Conservation (phyloP, 2,113 vertebrate genomes). For the Rhizomys pruinosus region DNA sequence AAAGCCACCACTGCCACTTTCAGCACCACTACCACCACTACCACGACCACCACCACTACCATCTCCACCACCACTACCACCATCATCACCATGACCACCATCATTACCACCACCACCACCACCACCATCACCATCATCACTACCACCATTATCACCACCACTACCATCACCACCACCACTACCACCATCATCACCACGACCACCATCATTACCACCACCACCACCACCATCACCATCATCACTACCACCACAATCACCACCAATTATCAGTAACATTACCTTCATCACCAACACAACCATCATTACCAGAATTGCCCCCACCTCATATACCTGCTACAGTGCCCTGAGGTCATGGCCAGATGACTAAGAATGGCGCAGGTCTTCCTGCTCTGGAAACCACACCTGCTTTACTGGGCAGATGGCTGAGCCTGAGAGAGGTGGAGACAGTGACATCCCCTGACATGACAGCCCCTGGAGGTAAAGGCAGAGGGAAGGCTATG, state of each 20-base stretch:
- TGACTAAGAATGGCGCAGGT: not conserved
- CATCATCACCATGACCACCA: accelerated
- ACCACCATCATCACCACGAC: accelerated
- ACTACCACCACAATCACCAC: accelerated
- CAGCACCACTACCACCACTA: not conserved
- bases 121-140: not conserved
- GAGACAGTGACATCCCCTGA: not conserved
- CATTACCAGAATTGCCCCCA: accelerated
- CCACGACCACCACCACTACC: accelerated
- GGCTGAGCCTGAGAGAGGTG: not conserved
- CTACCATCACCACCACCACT: accelerated
- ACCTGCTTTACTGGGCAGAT: not conserved
- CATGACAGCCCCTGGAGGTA: not conserved
- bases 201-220: accelerated
- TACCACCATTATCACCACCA: accelerated
- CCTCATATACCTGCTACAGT: not conserved
- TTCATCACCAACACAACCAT: accelerated
- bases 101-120: accelerated
- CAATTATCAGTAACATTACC: too few relatives aligned
- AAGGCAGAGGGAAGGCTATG: not conserved
- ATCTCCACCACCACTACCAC: accelerated
- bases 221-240: accelerated
- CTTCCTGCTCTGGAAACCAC: not conserved
- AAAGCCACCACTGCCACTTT: not conserved
- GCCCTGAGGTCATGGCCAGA: not conserved